Evolutionary conservation across 2,888 invertebrate genomes (phyloP).

Genomic region (Sipha maydis): DNA sequence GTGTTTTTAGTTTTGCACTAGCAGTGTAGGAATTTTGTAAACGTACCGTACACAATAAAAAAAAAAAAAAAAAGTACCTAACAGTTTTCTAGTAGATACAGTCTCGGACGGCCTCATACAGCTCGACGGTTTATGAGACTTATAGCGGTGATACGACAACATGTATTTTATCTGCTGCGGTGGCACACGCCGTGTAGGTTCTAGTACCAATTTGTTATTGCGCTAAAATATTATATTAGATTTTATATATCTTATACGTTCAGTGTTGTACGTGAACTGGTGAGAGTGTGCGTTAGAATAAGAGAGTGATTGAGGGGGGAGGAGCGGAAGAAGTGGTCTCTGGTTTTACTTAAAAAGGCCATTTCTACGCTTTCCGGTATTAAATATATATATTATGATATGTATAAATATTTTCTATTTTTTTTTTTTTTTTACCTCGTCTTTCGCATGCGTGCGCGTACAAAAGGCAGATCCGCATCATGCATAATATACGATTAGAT

Average conservation of each 20-base stretch:
- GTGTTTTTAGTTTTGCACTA: too few species aligned
- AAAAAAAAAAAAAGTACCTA: too few species aligned
- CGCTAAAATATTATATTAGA: slow-evolving; percentile 39
- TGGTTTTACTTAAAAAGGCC: slow-evolving; percentile 55
- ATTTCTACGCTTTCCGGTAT: slow-evolving; percentile 54
- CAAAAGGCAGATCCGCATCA: not conserved
- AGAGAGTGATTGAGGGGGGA: not conserved
- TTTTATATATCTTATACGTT: not conserved
- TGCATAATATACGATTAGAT: not conserved
- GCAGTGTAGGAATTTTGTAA: too few species aligned
- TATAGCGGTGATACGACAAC: not conserved
- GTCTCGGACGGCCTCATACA: too few species aligned
- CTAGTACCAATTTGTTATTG: slow-evolving; percentile 39
- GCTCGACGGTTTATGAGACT: too few species aligned
- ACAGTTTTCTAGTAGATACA: too few species aligned
- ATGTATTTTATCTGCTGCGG: slow-evolving; percentile 16
- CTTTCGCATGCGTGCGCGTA: not conserved
- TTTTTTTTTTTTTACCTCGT: not conserved
- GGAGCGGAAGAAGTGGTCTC: not conserved
- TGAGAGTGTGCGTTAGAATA: not conserved
- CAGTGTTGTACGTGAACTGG: not conserved
- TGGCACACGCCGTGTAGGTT: not conserved
- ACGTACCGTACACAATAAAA: too few species aligned
- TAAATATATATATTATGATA: slow-evolving; percentile 4
- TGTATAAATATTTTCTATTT: slow-evolving; percentile 24